Percentiles rank a stretch among this genome's conserved stretches.
phyloP scores from a whole-genome alignment of 2,797 vertebrate species.

The Ceryle rudis region DNA sequence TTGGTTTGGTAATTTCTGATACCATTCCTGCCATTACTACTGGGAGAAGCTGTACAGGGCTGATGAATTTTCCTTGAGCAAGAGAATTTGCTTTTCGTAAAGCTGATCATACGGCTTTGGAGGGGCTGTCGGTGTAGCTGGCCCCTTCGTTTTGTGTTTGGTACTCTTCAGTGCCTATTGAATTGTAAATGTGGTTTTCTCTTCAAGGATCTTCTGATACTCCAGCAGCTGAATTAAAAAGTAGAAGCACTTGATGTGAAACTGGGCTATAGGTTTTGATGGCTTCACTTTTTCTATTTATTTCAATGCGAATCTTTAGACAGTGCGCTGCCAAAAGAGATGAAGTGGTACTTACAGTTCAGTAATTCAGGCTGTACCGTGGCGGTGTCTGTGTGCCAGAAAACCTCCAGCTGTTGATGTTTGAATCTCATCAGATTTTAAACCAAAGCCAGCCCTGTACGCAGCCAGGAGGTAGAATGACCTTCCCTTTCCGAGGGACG shows the following conservation, averaged over 20 bases:
- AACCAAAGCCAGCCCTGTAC: background rate
- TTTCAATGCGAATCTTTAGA: background rate
- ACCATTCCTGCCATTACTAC: accelerated
- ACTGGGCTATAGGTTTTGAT: background rate
- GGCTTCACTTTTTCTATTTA: background rate
- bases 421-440: background rate
- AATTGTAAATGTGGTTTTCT: background rate
- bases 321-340: background rate
- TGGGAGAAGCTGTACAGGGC: background rate
- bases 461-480: background rate
- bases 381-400: accelerated
- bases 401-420: background rate
- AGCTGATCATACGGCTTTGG: accelerated
- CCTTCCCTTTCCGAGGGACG: background rate
- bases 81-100: background rate
- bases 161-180: background rate
- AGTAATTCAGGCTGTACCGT: accelerated
- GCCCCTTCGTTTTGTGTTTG: too few relatives aligned
- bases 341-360: background rate
- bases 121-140: accelerated
- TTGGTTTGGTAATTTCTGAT: too few relatives aligned
- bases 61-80: too few relatives aligned
- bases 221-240: background rate
- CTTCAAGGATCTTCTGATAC: background rate
- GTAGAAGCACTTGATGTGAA: background rate